A percentile compares a stretch with the other conserved stretches of the same genome.
phyloP scores from a whole-genome alignment of 1,140 invertebrate genomes.

The Drosophila kurseongensis region DNA sequence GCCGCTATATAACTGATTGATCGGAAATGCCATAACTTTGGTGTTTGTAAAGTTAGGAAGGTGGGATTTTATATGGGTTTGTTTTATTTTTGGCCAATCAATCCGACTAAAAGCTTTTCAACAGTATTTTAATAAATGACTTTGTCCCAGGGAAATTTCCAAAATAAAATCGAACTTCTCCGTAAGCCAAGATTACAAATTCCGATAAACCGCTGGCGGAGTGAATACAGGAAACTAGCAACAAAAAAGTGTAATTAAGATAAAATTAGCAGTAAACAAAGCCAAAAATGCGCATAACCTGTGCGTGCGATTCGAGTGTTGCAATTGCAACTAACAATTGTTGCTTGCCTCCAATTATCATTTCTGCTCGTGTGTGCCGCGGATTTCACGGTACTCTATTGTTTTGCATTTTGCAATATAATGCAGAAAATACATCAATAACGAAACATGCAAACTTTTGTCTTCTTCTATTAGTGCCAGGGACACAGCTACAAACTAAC shows the following conservation, averaged over 20 bases:
- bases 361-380: conserved; percentile 1
- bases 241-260: conserved; percentile 44
- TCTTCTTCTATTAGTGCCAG: conserved; percentile 59
- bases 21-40: too few species aligned
- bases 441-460: conserved; percentile 38
- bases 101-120: not conserved
- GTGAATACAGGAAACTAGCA: conserved; percentile 36
- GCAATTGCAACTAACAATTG: conserved; percentile 39
- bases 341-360: conserved; percentile 47
- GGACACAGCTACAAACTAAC: conserved; percentile 23
- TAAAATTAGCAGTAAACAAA: conserved; percentile 37
- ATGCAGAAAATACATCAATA: conserved; percentile 46
- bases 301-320: conserved; percentile 39
- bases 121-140: not conserved
- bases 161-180: conserved; percentile 2
- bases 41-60: too few species aligned
- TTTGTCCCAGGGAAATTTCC: not conserved
- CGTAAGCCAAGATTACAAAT: conserved; percentile 6
- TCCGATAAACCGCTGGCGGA: conserved; percentile 8
- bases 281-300: conserved; percentile 10
- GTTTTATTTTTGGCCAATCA: too few species aligned
- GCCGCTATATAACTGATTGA: too few species aligned
- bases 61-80: too few species aligned
- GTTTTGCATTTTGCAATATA: conserved; percentile 58
- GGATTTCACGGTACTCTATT: conserved; percentile 47